phyloP scores from a whole-genome alignment of 2,888 invertebrate genomes.

The Sminthurinus aureus region DNA sequence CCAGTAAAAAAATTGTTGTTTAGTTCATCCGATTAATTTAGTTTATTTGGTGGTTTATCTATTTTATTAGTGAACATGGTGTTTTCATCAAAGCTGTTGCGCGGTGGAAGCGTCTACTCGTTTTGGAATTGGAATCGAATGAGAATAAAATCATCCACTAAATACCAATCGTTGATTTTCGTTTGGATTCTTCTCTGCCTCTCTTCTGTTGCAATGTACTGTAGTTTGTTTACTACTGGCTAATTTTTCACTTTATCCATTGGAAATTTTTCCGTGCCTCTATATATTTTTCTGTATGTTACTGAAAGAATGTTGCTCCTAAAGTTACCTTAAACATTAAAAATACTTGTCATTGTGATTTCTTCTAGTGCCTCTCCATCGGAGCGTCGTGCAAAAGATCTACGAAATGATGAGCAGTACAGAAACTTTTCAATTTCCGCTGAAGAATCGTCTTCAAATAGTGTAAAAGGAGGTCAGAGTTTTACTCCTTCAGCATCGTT shows the following conservation, averaged over 20 bases:
- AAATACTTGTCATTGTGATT: not conserved
- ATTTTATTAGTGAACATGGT: not conserved
- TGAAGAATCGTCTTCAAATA: not conserved
- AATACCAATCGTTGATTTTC: not conserved
- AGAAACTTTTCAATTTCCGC: not conserved
- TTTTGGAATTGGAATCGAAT: not conserved
- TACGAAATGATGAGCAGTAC: not conserved
- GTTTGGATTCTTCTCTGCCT: not conserved
- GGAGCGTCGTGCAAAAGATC: not conserved
- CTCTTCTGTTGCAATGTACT: not conserved
- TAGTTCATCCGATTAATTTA: no score
- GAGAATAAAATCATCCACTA: not conserved
- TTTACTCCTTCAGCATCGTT: conserved; percentile 19
- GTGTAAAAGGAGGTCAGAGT: not conserved
- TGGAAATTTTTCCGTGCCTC: not conserved
- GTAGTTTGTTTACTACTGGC: not conserved
- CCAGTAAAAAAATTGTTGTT: no score
- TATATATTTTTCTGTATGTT: not conserved
- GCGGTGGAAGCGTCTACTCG: not conserved
- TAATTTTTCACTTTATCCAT: not conserved
- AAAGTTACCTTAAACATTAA: not conserved
- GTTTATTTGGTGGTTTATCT: not conserved
- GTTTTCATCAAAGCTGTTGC: not conserved
- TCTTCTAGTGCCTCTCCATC: not conserved
- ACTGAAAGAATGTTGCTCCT: not conserved